These are phyloP conservation scores for Pseudomyrmex gracilis DNA, from an alignment of 1,140 invertebrate species.

Conservation along the genomic window DNA sequence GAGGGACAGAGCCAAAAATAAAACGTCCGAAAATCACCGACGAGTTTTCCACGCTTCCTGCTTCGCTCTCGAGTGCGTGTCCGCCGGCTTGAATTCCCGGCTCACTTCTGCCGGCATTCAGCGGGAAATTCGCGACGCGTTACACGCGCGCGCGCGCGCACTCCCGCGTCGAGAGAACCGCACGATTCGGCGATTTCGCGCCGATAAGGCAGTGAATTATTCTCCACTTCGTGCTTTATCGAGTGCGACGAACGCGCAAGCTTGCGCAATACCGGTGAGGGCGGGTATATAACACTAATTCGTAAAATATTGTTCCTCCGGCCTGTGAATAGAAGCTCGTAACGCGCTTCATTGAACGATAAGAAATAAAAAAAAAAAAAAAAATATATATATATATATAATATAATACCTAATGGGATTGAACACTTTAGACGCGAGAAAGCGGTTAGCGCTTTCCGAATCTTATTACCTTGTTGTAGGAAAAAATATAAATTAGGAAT, in stretches of 20 bases:
- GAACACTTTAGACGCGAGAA: too few relatives aligned
- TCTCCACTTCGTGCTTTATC: conserved; percentile 63
- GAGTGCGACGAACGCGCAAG: conserved; percentile 52
- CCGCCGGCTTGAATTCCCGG: conserved; percentile 12
- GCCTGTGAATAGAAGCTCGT: neutral
- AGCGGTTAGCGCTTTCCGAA: too few relatives aligned
- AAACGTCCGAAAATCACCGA: conserved; percentile 69
- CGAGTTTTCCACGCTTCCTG: conserved; percentile 64
- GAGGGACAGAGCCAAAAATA: conserved; percentile 51
- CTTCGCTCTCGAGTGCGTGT: conserved; percentile 29
- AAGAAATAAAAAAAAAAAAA: too few relatives aligned
- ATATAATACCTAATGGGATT: too few relatives aligned
- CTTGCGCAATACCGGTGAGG: conserved; percentile 33
- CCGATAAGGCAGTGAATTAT: conserved; percentile 60
- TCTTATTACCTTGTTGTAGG: too few relatives aligned
- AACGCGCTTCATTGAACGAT: neutral
- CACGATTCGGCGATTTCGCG: conserved; percentile 54
- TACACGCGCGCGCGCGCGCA: conserved; percentile 32
- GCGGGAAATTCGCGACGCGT: conserved; percentile 51
- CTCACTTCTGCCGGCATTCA: conserved; percentile 6
- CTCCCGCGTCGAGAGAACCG: neutral
- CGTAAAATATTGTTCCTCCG: conserved; percentile 53
- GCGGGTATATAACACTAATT: conserved; percentile 37
- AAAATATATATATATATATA: too few relatives aligned
- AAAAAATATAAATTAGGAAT: too few relatives aligned